These are phyloP conservation scores for Vombatus ursinus DNA, from an alignment of 2,113 vertebrate species.

Conservation along the genomic window DNA sequence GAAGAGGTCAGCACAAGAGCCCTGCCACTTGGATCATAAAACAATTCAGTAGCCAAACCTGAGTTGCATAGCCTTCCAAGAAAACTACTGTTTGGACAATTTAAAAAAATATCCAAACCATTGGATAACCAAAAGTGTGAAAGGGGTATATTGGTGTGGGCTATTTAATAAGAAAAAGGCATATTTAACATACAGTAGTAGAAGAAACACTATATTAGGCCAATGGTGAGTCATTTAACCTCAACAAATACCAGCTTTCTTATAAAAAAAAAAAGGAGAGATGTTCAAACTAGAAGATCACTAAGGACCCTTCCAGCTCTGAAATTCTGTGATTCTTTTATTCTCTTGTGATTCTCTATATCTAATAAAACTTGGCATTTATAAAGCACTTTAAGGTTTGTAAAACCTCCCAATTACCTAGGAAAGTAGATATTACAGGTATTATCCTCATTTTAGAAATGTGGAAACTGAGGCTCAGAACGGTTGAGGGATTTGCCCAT, in stretches of 20 bases:
- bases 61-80: conserved; percentile 8
- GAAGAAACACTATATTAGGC: background rate
- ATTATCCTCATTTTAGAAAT: background rate
- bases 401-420: background rate
- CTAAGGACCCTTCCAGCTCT: background rate
- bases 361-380: background rate
- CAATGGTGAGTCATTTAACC: background rate
- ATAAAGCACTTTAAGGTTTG: background rate
- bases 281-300: background rate
- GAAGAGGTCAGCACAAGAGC: conserved; percentile 25
- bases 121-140: background rate
- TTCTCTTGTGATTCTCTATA: background rate
- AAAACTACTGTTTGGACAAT: background rate
- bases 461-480: background rate
- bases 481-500: background rate
- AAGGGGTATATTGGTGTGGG: background rate
- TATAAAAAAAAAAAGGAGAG: background rate
- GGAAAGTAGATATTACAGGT: background rate
- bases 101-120: background rate
- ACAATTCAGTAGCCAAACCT: conserved; percentile 1
- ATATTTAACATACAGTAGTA: background rate
- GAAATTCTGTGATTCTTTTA: background rate
- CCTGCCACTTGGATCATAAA: conserved; percentile 44
- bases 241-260: background rate
- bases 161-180: background rate